Conservation (phyloP, 2,113 vertebrate species). For the Equus przewalskii region DNA sequence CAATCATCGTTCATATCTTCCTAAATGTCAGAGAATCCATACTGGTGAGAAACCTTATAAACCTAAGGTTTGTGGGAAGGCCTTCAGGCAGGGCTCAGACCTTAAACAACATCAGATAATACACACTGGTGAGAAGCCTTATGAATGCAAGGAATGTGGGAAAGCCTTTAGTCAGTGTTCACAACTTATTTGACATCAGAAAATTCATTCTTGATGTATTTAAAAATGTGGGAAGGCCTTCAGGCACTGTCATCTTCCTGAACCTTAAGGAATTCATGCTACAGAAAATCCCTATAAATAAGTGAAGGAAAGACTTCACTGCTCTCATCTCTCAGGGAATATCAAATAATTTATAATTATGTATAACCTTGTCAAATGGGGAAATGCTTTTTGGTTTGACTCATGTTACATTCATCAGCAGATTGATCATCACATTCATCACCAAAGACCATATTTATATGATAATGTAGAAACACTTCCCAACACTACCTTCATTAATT, state of each 20-base stretch:
- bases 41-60: conserved; percentile 20
- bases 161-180: background rate
- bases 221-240: background rate
- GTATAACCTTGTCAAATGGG: background rate
- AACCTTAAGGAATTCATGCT: background rate
- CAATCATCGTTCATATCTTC: background rate
- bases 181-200: background rate
- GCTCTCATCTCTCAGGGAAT: background rate
- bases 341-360: background rate
- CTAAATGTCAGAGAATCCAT: conserved; percentile 6
- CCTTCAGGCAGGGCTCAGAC: background rate
- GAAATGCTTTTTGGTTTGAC: background rate
- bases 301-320: background rate
- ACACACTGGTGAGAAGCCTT: background rate
- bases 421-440: background rate
- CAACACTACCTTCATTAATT: background rate
- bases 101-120: background rate
- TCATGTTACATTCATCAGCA: background rate
- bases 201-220: background rate
- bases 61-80: background rate
- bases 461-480: background rate
- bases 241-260: background rate
- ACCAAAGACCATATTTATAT: background rate
- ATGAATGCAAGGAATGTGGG: background rate
- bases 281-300: background rate